These are phyloP conservation scores for Porites lobata DNA, from an alignment of 92 coral and sea anemone genomes.

Conservation along the genomic window DNA sequence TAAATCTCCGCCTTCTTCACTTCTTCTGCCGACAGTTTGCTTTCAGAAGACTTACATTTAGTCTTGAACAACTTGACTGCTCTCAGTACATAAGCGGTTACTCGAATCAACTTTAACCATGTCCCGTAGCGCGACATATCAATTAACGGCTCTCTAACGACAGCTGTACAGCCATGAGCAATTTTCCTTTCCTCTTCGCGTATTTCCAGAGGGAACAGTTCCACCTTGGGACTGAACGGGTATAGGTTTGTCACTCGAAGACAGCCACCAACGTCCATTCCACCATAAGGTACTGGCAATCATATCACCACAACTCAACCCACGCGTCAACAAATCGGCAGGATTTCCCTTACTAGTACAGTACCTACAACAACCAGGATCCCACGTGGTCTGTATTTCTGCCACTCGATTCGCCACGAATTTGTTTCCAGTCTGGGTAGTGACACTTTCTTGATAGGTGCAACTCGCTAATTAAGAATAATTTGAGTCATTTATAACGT, in stretches of 20 bases:
- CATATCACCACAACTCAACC: slow-evolving; percentile 12
- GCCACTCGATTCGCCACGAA: slow-evolving; percentile 42
- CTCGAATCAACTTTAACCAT: slow-evolving; percentile 46
- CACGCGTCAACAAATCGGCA: slow-evolving; percentile 49
- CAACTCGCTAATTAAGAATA: neutral
- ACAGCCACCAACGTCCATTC: slow-evolving; percentile 42
- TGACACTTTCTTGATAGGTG: slow-evolving; percentile 26
- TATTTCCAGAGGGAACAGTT: slow-evolving; percentile 4
- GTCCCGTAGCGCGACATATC: slow-evolving; percentile 7
- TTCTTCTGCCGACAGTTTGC: slow-evolving; percentile 2
- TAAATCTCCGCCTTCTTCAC: neutral
- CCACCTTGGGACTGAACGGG: neutral
- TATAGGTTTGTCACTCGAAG: neutral
- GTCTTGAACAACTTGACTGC: slow-evolving; percentile 47
- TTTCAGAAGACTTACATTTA: neutral
- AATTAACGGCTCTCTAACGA: slow-evolving; percentile 18
- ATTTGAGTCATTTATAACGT: no score
- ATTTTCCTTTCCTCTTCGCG: slow-evolving; percentile 39
- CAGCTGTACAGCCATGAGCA: slow-evolving; percentile 28
- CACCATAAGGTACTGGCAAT: slow-evolving; percentile 35
- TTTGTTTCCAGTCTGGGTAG: slow-evolving; percentile 30
- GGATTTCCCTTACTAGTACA: slow-evolving; percentile 43
- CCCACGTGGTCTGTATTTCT: slow-evolving; percentile 36
- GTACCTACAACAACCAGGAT: slow-evolving; percentile 20
- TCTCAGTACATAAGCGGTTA: slow-evolving; percentile 42